Conservation (phyloP, 2,113 vertebrate genomes). For the Vulpes ferrilata region DNA sequence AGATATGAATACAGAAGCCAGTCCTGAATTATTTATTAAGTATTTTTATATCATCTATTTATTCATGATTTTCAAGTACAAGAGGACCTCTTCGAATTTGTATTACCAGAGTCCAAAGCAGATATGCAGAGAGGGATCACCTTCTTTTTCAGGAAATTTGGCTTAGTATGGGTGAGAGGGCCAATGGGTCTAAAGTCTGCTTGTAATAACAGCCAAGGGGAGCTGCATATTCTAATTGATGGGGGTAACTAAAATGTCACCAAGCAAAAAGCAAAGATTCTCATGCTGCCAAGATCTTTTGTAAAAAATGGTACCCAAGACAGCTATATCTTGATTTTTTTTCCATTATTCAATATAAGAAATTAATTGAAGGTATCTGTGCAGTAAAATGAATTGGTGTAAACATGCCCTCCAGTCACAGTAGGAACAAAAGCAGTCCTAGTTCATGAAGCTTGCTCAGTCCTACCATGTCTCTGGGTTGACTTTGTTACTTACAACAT, state of each 20-base stretch:
- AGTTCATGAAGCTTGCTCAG: not conserved
- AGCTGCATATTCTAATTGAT: not conserved
- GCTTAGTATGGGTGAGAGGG: not conserved
- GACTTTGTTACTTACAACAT: not conserved
- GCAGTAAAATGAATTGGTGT: not conserved
- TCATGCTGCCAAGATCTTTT: not conserved
- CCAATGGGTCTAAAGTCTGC: rapidly evolving
- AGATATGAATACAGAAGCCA: not conserved
- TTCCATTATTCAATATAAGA: not conserved
- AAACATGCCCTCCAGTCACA: not conserved
- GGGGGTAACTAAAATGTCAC: not conserved
- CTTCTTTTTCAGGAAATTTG: not conserved
- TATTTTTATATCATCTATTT: not conserved
- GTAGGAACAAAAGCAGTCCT: not conserved
- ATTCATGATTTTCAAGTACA: not conserved
- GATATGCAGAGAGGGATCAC: not conserved
- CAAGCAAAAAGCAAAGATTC: rapidly evolving
- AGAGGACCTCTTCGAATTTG: not conserved
- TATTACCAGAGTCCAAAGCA: not conserved
- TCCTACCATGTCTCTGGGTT: not conserved
- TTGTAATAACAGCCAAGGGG: not conserved
- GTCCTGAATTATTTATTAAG: not conserved
- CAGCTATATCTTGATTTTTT: rapidly evolving
- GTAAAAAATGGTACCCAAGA: not conserved
- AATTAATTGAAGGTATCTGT: not conserved